Percentiles rank a stretch among this genome's conserved stretches.
Evolutionary conservation across 2,797 vertebrate genomes (phyloP).

Genomic region (Remorina albescens): DNA sequence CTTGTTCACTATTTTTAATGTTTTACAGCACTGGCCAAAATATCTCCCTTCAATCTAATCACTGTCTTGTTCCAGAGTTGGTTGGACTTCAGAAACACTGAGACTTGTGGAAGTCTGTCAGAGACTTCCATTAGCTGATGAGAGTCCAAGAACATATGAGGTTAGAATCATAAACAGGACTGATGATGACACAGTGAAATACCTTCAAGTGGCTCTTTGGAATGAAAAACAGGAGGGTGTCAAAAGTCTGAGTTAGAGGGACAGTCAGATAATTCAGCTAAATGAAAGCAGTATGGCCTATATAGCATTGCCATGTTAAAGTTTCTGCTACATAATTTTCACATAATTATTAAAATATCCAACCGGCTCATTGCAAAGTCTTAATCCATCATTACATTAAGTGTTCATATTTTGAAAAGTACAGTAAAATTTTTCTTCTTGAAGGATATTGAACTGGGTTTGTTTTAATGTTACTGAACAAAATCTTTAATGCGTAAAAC

Average conservation of each 20-base stretch:
- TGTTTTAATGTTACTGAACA: too few species aligned
- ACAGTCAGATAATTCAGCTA: not conserved
- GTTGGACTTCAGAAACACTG: not conserved
- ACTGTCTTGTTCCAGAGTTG: not conserved
- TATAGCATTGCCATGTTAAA: not conserved
- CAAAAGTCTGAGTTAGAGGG: not conserved
- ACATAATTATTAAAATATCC: not conserved
- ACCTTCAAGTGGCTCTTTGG: not conserved
- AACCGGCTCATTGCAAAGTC: not conserved
- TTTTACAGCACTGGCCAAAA: not conserved
- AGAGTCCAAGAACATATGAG: not conserved
- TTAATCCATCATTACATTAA: not conserved
- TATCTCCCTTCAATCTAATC: not conserved
- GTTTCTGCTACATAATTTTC: not conserved
- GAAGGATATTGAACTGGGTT: too few species aligned
- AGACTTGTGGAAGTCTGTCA: not conserved
- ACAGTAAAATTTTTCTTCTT: too few species aligned
- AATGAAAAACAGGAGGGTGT: not conserved
- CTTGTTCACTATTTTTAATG: not conserved
- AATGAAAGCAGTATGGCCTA: not conserved
- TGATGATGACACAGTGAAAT: not conserved
- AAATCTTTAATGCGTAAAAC: too few species aligned
- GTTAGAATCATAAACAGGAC: not conserved
- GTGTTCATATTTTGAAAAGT: too few species aligned
- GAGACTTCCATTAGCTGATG: not conserved